Evolutionary conservation across 2,797 vertebrate species (phyloP), one percentile per base, ranked within the genome.

Genomic region (Parauchenoglanis punctatus): DNA sequence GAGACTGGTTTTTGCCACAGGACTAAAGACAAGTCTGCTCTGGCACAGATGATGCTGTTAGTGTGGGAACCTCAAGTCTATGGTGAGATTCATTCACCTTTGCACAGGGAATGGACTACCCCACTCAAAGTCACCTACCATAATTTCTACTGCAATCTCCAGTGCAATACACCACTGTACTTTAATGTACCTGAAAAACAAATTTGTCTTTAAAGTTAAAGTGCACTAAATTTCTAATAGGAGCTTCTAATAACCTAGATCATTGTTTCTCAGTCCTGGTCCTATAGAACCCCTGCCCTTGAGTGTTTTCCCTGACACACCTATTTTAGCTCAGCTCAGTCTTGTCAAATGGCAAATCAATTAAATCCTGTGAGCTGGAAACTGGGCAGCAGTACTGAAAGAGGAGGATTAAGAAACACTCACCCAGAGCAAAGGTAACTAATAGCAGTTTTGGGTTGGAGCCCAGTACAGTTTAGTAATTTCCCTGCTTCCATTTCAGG

Each of bases 21-120:
- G 63, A 46, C n/a, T 87, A 84, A 44, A 84, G 28, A 81, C 65
- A 52, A 67, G 87, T 81, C 28, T 82, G 23, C 76, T 81, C 77
- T 75, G 44, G 56, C 12, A 31, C 35, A 4, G 35, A 58, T 84
- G 81, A 70, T 7, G 12, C 35, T 40, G 28, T 73, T 25, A 52
- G 12, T 23, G 56, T 61, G 28, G 5, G 17, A 85, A 54, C 4
- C 28, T 54, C 23, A 76, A 11, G 5, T 31, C 11, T 44, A 52
- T 61, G 4, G 18, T 61, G 2, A 59, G 31, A 44, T 54, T 83
- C 3, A 35, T 23, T 82, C 23, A 40, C 7, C 20, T 12, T 17
- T 40, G 28, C 8, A 18, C n/a, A 31, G 4, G 28, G 11, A 59
- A 59, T 35, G 52, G 52, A 20, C 25, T 77, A 15, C 12, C 1